Evolutionary conservation across 1,140 invertebrate species (phyloP).

Genomic region (Agrilus planipennis): DNA sequence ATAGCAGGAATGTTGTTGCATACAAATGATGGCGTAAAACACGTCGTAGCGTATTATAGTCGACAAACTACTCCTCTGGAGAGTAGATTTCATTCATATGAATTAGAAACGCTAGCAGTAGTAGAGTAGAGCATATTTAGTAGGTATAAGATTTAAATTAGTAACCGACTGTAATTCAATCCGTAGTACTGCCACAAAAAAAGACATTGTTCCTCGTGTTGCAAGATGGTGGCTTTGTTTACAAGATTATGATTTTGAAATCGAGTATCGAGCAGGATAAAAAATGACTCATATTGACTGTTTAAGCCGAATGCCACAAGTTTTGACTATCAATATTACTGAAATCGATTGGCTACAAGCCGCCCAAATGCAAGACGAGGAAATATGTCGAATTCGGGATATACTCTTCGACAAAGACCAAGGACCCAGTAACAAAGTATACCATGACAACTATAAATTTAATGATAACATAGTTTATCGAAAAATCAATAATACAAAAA

Average conservation of each 20-base stretch:
- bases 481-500: background rate
- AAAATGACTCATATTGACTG: slow-evolving; percentile 14
- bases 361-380: no score
- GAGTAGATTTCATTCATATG: slow-evolving; percentile 32
- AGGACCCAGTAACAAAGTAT: no score
- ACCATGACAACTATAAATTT: slow-evolving; percentile 2
- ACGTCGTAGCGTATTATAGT: slow-evolving; percentile 34
- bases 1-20: slow-evolving; percentile 24
- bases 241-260: slow-evolving; percentile 27
- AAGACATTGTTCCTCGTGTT: slow-evolving; percentile 26
- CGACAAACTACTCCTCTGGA: slow-evolving; percentile 28
- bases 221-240: slow-evolving; percentile 28
- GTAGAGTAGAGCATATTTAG: slow-evolving; percentile 36
- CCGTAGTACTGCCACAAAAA: slow-evolving; percentile 22
- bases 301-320: no score
- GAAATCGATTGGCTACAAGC: no score
- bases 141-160: no score
- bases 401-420: no score
- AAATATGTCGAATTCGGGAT: no score
- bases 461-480: slow-evolving; percentile 1
- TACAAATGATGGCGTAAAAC: slow-evolving; percentile 14
- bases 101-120: slow-evolving; percentile 37
- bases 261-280: slow-evolving; percentile 20
- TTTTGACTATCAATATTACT: no score
- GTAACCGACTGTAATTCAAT: slow-evolving; percentile 29